Conservation (phyloP, 2,797 vertebrate species). For the Trichosurus vulpecula region DNA sequence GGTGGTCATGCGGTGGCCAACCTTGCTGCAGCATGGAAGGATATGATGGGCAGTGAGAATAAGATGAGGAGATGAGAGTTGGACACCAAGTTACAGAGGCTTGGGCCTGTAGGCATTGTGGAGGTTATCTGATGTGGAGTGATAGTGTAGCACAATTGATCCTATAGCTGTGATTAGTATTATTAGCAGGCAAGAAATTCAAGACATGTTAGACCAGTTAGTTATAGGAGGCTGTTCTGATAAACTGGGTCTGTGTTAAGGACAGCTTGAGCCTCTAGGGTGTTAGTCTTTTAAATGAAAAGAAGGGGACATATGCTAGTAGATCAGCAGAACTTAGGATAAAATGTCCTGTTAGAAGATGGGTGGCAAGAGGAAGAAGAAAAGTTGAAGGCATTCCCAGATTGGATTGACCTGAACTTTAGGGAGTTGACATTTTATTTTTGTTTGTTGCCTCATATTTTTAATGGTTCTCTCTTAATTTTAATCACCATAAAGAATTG, state of each 20-base stretch:
- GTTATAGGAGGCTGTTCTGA: background rate
- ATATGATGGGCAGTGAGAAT: background rate
- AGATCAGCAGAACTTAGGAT: slow-evolving; percentile 30
- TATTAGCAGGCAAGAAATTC: background rate
- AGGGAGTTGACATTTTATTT: slow-evolving; percentile 40
- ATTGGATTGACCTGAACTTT: slow-evolving; percentile 15
- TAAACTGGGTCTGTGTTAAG: background rate
- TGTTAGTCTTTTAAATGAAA: background rate
- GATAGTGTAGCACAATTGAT: background rate
- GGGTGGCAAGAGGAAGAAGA: background rate
- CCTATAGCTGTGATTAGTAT: background rate
- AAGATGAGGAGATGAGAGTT: background rate
- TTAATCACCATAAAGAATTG: slow-evolving; percentile 10
- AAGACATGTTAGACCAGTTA: background rate
- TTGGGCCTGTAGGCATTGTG: background rate
- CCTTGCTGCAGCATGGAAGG: background rate
- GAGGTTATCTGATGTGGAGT: background rate
- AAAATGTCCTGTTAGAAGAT: background rate
- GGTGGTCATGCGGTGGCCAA: background rate
- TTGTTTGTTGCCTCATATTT: slow-evolving; percentile 26
- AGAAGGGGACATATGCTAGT: background rate
- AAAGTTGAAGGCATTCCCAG: slow-evolving; percentile 20
- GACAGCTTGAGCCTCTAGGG: background rate
- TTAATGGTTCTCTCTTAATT: slow-evolving; percentile 31
- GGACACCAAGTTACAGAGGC: background rate